A percentile compares a stretch with the other conserved stretches of the same genome.
Conservation (phyloP, 2,888 invertebrate species). For the Eupelmus urozonus region DNA sequence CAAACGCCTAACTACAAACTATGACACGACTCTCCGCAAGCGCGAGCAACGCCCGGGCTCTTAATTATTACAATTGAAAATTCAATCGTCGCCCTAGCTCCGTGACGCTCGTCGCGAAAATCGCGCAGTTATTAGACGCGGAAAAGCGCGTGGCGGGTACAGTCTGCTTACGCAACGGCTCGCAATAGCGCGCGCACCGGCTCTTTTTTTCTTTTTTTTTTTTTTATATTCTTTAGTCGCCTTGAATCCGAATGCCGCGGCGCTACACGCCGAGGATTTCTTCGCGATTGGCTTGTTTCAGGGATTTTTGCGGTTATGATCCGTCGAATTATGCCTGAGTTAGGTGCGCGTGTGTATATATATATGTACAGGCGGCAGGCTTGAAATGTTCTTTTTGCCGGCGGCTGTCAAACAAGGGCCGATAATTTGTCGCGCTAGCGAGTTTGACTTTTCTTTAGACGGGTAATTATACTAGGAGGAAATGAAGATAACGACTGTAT, state of each 20-base stretch:
- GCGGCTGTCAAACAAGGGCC: no score
- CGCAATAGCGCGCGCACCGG: constrained; percentile 18
- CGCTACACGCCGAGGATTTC: constrained; percentile 8
- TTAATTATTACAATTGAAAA: not conserved
- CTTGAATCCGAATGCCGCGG: constrained; percentile 29
- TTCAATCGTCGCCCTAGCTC: constrained; percentile 3
- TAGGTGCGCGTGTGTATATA: not conserved
- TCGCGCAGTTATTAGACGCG: constrained; percentile 13
- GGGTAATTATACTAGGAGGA: no score
- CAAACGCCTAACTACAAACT: not conserved
- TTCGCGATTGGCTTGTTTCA: not conserved
- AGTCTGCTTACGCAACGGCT: constrained; percentile 38
- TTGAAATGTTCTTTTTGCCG: no score
- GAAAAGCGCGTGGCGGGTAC: constrained; percentile 3
- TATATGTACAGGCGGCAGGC: no score
- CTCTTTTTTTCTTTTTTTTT: not conserved
- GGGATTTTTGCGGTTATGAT: constrained; percentile 25
- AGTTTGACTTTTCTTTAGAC: no score
- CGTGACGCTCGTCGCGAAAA: no score
- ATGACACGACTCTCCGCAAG: not conserved
- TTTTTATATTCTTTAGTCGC: constrained; percentile 17
- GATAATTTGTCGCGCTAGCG: no score
- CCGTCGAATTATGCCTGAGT: constrained; percentile 7
- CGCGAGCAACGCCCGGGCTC: not conserved
- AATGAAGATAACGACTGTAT: no score